Percentiles rank a stretch among this genome's conserved stretches.
Evolutionary conservation across 2,888 invertebrate genomes (phyloP).

Genomic region (Panorpa germanica): DNA sequence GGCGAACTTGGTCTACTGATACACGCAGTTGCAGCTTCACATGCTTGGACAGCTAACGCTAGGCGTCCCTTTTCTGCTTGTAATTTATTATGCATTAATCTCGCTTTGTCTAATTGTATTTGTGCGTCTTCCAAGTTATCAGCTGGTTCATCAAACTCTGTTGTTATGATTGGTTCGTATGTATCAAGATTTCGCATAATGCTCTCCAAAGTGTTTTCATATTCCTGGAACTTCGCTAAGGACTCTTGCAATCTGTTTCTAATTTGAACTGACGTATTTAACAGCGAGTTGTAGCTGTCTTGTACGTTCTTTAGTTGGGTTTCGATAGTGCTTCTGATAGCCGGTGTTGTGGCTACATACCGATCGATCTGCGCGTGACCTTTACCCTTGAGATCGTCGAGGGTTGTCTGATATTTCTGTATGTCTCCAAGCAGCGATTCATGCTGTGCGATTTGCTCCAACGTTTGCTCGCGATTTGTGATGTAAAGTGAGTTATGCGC

Average conservation of each 20-base stretch:
- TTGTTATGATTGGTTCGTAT: slow-evolving; percentile 56
- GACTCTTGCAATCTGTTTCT: slow-evolving; percentile 76
- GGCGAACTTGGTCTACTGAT: slow-evolving; percentile 82
- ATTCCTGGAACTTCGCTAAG: slow-evolving; percentile 79
- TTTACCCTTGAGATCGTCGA: slow-evolving; percentile 67
- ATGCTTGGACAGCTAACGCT: slow-evolving; percentile 75
- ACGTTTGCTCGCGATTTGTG: slow-evolving; percentile 75
- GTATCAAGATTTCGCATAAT: slow-evolving; percentile 65
- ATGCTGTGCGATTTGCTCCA: slow-evolving; percentile 81
- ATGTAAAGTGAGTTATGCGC: slow-evolving; percentile 89
- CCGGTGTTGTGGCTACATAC: slow-evolving; percentile 51
- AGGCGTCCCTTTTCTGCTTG: slow-evolving; percentile 74
- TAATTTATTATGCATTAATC: slow-evolving; percentile 69
- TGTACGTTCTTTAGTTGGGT: slow-evolving; percentile 78
- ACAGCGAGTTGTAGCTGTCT: slow-evolving; percentile 78
- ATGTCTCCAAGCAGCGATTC: slow-evolving; percentile 56
- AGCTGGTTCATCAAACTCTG: slow-evolving; percentile 53
- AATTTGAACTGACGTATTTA: slow-evolving; percentile 81
- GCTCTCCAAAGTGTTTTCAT: slow-evolving; percentile 74
- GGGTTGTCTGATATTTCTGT: slow-evolving; percentile 58
- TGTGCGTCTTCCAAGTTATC: slow-evolving; percentile 56
- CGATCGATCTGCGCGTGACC: slow-evolving; percentile 70
- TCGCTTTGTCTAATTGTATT: slow-evolving; percentile 51
- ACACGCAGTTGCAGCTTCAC: slow-evolving; percentile 81
- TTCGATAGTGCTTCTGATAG: slow-evolving; percentile 59